Evolutionary conservation across 2,113 vertebrate genomes (phyloP).

Genomic region (Jaculus jaculus): DNA sequence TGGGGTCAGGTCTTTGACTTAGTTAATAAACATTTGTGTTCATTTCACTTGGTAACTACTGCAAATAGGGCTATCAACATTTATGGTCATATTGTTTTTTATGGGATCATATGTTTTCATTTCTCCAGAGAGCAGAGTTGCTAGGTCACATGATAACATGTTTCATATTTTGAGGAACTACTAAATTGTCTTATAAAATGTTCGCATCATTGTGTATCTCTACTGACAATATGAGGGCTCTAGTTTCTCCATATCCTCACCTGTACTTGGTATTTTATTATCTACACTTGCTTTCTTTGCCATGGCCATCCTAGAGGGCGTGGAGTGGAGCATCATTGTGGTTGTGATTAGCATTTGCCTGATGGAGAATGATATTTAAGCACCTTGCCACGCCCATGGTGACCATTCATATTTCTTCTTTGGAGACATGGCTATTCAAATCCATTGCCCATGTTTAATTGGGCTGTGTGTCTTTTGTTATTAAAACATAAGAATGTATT

Average conservation of each 20-base stretch:
- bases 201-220: neutral
- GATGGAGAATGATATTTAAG: neutral
- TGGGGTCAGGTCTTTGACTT: neutral
- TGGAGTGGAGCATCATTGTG: neutral
- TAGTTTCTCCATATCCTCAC: neutral
- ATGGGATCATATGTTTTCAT: neutral
- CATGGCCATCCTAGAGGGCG: neutral
- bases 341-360: conserved; percentile 11
- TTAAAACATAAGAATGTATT: neutral
- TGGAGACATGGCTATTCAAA: conserved; percentile 1
- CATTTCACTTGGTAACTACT: neutral
- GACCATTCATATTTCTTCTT: neutral
- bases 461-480: neutral
- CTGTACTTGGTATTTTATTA: neutral
- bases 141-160: neutral
- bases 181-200: neutral
- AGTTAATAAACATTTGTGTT: neutral
- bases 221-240: neutral
- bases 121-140: neutral
- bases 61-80: neutral
- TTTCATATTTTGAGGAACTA: neutral
- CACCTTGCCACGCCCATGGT: neutral
- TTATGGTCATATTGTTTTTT: neutral
- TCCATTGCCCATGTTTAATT: neutral
- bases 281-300: neutral